Evolutionary conservation across 1,140 invertebrate species (phyloP).

Genomic region (Papilio polytes): DNA sequence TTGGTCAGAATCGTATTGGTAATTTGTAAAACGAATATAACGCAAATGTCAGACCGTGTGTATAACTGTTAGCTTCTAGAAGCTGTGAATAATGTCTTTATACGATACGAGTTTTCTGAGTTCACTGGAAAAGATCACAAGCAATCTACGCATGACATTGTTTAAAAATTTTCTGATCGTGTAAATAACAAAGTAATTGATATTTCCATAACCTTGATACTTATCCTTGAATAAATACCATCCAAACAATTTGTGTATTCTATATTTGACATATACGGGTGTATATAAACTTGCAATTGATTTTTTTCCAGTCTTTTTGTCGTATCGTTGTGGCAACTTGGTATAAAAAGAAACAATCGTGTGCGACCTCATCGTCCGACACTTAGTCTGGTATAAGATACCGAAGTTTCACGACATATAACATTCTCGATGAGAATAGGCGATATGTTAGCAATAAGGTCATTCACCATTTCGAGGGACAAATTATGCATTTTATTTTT

Average conservation of each 20-base stretch:
- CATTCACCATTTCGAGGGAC: slow-evolving; percentile 10
- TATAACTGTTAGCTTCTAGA: too few relatives aligned
- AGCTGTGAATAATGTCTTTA: too few relatives aligned
- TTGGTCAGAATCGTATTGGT: too few relatives aligned
- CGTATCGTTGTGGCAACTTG: not conserved
- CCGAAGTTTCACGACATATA: not conserved
- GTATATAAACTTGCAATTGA: not conserved
- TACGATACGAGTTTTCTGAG: not conserved
- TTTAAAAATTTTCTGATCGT: not conserved
- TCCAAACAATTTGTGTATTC: not conserved
- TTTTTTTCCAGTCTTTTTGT: not conserved
- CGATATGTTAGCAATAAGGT: slow-evolving; percentile 14
- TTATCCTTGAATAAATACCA: not conserved
- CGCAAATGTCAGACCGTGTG: too few relatives aligned
- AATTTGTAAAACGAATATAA: too few relatives aligned
- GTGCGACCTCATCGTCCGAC: not conserved
- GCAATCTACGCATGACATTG: not conserved
- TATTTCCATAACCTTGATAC: not conserved
- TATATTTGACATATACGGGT: not conserved
- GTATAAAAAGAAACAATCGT: slow-evolving; percentile 1
- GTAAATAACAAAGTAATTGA: not conserved
- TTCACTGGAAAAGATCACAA: not conserved
- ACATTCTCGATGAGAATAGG: not conserved
- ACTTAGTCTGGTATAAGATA: slow-evolving; percentile 4
- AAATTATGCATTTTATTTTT: slow-evolving; percentile 11